Evolutionary conservation across 1,140 invertebrate genomes (phyloP), one percentile per base, ranked within the genome.

Genomic region (Fragariocoptes setiger): DNA sequence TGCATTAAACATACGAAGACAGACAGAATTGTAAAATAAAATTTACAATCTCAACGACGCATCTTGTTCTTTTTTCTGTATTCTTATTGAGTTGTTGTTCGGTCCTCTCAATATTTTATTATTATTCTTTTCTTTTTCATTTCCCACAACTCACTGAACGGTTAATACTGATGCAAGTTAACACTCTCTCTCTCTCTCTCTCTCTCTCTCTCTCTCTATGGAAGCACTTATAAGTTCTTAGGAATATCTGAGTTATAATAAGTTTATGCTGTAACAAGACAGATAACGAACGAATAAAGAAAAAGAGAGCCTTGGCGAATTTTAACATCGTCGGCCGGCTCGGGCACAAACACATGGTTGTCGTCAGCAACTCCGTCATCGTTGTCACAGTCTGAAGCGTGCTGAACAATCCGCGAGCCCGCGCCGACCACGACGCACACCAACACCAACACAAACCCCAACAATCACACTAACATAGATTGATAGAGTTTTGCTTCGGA

Each of bases 381-480:
- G 20, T 13, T 14, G 31, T 18, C 16, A 38, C 42, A 19, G 77
- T 5, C 76, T 80, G 0, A 82, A 77, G n/a, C n/a, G n/a, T n/a
- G n/a, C n/a, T n/a, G n/a, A n/a, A n/a, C n/a, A n/a, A 35, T 35
- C 8, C n/a, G 8, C 8, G n/a, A 35, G 25, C 8, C 8, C 8
- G 8, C 8, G n/a, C 8, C n/a, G 18, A 37, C 4, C 4, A 4
- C 15, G 4, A 37, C 15, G 18, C 35, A 37, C 4, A 37, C 15
- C 15, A 4, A 16, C 3, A n/a, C 31, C 31, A 13, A 13, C 31
- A 35, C 31, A n/a, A 13, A 35, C 13, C n/a, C 12, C 13, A 35
- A n/a, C 18, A 38, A 38, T n/a, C n/a, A n/a, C n/a, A n/a, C n/a
- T n/a, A n/a, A n/a, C n/a, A n/a, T n/a, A n/a, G n/a, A n/a, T n/a